Evolutionary conservation across 2,888 invertebrate species (phyloP).

Genomic region (Drosophila recens): DNA sequence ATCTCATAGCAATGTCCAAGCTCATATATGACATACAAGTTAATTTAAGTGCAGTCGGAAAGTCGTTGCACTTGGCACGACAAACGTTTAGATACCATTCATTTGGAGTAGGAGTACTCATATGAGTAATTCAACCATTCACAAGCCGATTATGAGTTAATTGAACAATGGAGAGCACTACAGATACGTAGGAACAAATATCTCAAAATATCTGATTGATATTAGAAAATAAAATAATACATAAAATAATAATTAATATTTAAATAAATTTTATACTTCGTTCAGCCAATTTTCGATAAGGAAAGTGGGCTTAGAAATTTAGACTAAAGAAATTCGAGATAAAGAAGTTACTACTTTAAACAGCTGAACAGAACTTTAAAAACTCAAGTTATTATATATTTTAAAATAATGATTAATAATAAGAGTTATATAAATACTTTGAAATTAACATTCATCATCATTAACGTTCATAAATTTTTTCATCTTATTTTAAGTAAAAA

Average conservation of each 20-base stretch:
- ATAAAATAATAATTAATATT: not conserved
- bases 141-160: conserved; percentile 39
- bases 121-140: conserved; percentile 8
- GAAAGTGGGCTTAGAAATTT: too few relatives aligned
- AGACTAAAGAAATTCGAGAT: too few relatives aligned
- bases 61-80: conserved; percentile 71
- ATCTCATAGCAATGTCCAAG: conserved; percentile 53
- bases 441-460: too few relatives aligned
- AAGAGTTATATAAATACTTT: too few relatives aligned
- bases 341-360: too few relatives aligned
- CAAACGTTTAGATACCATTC: conserved; percentile 43
- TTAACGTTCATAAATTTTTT: too few relatives aligned
- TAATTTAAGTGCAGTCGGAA: conserved; percentile 69
- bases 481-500: too few relatives aligned
- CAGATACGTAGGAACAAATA: not conserved
- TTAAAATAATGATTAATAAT: too few relatives aligned
- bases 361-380: too few relatives aligned
- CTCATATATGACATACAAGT: conserved; percentile 63
- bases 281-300: too few relatives aligned
- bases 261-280: not conserved
- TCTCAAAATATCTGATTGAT: not conserved
- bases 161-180: conserved; percentile 12
- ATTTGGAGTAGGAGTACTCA: conserved; percentile 7
- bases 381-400: too few relatives aligned
- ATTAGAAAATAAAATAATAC: not conserved